Evolutionary conservation across 2,113 vertebrate species (phyloP).

Genomic region (Falco punctatus): DNA sequence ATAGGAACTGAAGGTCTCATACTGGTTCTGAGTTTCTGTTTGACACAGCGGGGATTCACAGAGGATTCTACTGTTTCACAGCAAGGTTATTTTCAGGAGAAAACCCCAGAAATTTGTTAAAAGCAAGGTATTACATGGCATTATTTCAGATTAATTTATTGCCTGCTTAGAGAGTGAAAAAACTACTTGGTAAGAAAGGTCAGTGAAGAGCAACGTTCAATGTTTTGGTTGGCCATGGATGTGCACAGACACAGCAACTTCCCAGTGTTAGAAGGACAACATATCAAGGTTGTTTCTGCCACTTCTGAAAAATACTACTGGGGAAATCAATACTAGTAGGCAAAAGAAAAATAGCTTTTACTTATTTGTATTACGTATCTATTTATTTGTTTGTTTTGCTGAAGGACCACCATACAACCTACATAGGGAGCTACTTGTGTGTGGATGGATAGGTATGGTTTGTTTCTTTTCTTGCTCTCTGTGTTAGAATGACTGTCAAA

Average conservation of each 20-base stretch:
- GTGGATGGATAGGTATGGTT: background rate
- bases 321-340: background rate
- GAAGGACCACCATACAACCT: background rate
- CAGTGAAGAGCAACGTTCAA: background rate
- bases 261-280: background rate
- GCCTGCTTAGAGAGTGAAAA: background rate
- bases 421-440: background rate
- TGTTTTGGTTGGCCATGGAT: accelerated
- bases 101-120: background rate
- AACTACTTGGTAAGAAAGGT: background rate
- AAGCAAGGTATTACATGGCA: background rate
- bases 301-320: background rate
- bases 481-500: background rate
- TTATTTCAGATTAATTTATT: background rate
- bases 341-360: background rate
- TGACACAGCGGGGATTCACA: background rate
- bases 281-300: background rate
- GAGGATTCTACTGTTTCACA: background rate
- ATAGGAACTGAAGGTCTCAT: background rate
- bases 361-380: background rate
- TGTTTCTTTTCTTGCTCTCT: background rate
- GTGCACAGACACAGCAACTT: background rate
- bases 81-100: background rate
- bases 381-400: background rate
- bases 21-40: background rate